Evolutionary conservation across 2,113 vertebrate species (phyloP), one percentile per base, ranked within the genome.

Genomic region (Pipra filicauda): DNA sequence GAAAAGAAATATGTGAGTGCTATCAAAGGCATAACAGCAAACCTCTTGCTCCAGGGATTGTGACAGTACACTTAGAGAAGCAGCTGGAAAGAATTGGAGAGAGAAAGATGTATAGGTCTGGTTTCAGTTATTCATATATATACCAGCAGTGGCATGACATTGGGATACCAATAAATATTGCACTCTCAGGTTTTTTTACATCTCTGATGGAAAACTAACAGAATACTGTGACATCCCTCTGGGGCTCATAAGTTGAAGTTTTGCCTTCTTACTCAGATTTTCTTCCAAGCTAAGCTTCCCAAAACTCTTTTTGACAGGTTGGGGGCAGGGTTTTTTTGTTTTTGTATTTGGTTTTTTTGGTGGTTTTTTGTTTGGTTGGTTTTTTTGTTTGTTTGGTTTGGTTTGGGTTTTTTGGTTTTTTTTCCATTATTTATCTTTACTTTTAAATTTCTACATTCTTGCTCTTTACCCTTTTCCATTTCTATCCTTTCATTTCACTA

Each of bases 241-340:
- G 62, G 19, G 23, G 13, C 30, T 94, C 6, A 20, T 51, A 8
- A 64, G 78, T 67, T 64, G 30, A 84, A 85, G 8, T n/a, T 81
- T 67, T 55, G 1, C n/a, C 17, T 69, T 57, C 12, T 70, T 54
- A 46, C 12, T 80, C 70, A 52, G 23, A 19, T 71, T 57, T 83
- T 71, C 44, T 94, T 73, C n/a, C 51, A 64, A 86, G 8, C 30
- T 35, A 43, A 55, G 8, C 7, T 86, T 88, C n/a, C 17, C 26
- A 41, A 72, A 79, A 7, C 9, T 20, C 16, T 69, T 76, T 41
- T 82, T 88, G 44, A 31, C 35, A 59, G 33, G 2, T 7, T 31
- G 15, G 0, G 9, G 5, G 1, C 7, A 6, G 4, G 2, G 5
- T 15, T 33, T 52, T 41, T 28, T 15, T 27, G 21, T 15, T 27